Percentiles rank a stretch among this genome's conserved stretches.
These are phyloP conservation scores for Herpailurus yagouaroundi DNA, from an alignment of 2,113 vertebrate species.

Conservation along the genomic window DNA sequence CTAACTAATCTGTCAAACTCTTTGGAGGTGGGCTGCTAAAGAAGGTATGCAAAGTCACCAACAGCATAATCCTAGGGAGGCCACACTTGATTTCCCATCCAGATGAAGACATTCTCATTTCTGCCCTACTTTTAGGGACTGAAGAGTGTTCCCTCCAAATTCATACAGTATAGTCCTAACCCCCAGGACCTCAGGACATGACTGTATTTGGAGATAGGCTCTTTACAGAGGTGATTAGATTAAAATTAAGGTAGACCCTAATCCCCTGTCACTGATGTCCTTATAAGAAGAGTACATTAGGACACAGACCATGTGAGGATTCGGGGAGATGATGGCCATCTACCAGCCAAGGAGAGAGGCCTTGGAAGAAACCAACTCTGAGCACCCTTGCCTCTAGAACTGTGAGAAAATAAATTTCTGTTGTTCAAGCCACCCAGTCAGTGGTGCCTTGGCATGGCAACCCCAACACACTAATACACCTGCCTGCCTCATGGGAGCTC, in stretches of 20 bases:
- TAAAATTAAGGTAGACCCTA: not conserved
- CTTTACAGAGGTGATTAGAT: not conserved
- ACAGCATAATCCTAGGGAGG: not conserved
- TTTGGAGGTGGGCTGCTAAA: not conserved
- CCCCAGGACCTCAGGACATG: not conserved
- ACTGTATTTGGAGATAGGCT: not conserved
- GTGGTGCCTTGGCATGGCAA: fast-evolving
- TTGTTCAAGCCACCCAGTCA: not conserved
- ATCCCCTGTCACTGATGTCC: not conserved
- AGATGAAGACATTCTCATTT: too few relatives aligned
- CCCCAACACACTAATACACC: too few relatives aligned
- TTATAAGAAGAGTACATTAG: not conserved
- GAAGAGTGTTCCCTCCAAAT: not conserved
- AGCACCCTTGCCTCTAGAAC: not conserved
- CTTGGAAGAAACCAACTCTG: not conserved
- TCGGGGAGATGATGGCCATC: not conserved
- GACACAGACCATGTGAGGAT: not conserved
- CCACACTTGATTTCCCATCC: too few relatives aligned
- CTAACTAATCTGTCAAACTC: not conserved
- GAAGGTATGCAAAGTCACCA: fast-evolving
- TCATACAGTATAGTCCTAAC: not conserved
- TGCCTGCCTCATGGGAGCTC: fast-evolving
- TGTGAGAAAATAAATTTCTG: not conserved
- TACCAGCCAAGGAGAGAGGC: not conserved
- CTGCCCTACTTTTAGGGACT: not conserved